Evolutionary conservation across 2,113 vertebrate species (phyloP).

Genomic region (Larimichthys crocea): DNA sequence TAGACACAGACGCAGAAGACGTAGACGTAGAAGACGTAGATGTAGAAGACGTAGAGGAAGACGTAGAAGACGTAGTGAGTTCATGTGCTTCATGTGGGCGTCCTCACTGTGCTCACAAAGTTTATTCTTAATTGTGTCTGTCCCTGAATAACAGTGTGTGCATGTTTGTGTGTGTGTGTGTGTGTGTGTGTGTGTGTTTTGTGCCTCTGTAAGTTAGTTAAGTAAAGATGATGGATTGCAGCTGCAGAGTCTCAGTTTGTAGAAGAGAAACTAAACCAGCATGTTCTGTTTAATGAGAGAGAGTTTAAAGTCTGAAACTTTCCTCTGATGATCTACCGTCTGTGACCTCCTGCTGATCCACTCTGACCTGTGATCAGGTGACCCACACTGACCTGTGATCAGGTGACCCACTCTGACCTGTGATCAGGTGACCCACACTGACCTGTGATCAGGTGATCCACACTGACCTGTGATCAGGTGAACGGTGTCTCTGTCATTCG

Average conservation of each 20-base stretch:
- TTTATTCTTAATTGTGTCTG: slow-evolving; percentile 6
- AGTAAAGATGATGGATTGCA: slow-evolving; percentile 73
- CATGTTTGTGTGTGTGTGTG: not conserved
- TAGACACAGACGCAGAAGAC: too few species aligned
- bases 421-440: too few species aligned
- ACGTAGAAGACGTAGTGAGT: too few species aligned
- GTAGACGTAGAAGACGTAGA: too few species aligned
- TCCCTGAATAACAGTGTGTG: not conserved
- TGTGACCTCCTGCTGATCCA: too few species aligned
- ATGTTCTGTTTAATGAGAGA: slow-evolving; percentile 42
- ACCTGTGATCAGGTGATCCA: too few species aligned
- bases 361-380: too few species aligned
- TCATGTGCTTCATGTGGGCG: not conserved
- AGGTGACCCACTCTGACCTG: too few species aligned
- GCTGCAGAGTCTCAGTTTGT: slow-evolving; percentile 56
- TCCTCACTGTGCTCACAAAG: not conserved
- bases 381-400: too few species aligned
- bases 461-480: too few species aligned
- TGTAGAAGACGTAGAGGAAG: accelerated
- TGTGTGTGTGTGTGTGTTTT: slow-evolving; percentile 2
- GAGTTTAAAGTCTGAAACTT: not conserved
- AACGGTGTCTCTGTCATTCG: too few species aligned
- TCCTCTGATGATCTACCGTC: too few species aligned
- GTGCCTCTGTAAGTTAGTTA: slow-evolving; percentile 39
- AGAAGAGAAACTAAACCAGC: slow-evolving; percentile 44